These are phyloP conservation scores for Dicentrarchus labrax DNA, from an alignment of 2,113 vertebrate species.

Conservation along the genomic window DNA sequence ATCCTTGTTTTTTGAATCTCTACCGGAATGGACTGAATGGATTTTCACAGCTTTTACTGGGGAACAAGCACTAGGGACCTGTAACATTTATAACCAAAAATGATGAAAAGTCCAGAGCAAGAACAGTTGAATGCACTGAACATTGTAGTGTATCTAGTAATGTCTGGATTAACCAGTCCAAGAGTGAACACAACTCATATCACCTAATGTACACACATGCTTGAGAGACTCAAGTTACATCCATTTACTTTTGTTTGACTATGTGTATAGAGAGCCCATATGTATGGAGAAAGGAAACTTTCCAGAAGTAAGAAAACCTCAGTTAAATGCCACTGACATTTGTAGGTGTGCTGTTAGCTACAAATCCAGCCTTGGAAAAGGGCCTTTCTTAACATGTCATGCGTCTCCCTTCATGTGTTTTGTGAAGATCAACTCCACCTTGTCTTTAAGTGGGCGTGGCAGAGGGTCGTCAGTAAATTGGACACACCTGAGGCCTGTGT, in stretches of 20 bases:
- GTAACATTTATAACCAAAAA: conserved; percentile 15
- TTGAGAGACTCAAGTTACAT: neutral
- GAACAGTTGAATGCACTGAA: neutral
- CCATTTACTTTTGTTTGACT: neutral
- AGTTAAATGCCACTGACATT: too few species aligned
- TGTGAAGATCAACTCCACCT: too few species aligned
- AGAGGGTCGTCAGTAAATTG: too few species aligned
- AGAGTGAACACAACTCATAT: conserved; percentile 1
- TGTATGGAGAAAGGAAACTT: neutral
- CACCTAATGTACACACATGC: neutral
- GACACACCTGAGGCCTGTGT: too few species aligned
- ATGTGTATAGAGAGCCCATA: neutral
- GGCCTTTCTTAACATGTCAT: too few species aligned
- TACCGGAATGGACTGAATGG: neutral
- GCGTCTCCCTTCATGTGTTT: too few species aligned
- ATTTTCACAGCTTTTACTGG: conserved; percentile 5
- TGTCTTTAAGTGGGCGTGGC: too few species aligned
- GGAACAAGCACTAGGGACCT: neutral
- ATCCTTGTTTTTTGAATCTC: neutral
- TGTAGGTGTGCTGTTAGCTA: too few species aligned
- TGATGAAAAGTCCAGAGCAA: conserved; percentile 31
- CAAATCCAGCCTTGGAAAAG: too few species aligned
- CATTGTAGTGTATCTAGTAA: neutral
- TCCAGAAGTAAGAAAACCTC: neutral
- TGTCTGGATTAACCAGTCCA: neutral